Evolutionary conservation across 2,888 invertebrate genomes (phyloP).

Genomic region (Alitta virens): DNA sequence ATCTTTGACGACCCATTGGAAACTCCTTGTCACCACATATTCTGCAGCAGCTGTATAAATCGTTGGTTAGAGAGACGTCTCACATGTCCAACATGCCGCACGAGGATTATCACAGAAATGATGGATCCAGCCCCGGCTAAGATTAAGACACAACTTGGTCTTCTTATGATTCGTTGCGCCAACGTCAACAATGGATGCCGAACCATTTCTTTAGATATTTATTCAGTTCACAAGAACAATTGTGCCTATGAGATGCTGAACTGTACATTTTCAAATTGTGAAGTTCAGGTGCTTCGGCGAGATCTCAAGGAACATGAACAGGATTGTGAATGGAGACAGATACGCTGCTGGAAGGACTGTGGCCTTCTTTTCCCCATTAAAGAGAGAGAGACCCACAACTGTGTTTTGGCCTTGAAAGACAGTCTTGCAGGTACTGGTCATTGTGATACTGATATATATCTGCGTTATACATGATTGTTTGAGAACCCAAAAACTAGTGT

Average conservation of each 20-base stretch:
- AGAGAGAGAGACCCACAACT: conserved; percentile 34
- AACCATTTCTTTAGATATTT: no score
- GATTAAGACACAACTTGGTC: conserved; percentile 46
- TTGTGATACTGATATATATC: no score
- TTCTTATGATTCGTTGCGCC: conserved; percentile 41
- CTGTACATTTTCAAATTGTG: conserved; percentile 37
- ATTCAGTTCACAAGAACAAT: conserved; percentile 32
- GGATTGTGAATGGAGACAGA: conserved; percentile 71
- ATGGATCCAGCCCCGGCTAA: conserved; percentile 43
- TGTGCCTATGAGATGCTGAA: conserved; percentile 39
- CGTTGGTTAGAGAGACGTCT: conserved; percentile 20
- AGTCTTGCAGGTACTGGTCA: conserved; percentile 39
- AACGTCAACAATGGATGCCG: conserved; percentile 39
- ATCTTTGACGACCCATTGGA: conserved; percentile 45
- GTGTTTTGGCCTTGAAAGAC: conserved; percentile 35
- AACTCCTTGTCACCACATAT: conserved; percentile 51
- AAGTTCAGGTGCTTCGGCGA: conserved; percentile 70
- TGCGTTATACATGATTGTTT: no score
- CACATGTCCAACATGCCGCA: conserved; percentile 46
- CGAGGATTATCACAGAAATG: conserved; percentile 22
- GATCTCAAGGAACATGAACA: conserved; percentile 95
- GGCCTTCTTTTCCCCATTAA: conserved; percentile 37
- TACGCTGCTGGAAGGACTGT: conserved; percentile 37
- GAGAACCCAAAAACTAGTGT: no score
- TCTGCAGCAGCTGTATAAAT: conserved; percentile 44